Conservation (phyloP, 2,888 invertebrate species). For the Drosophila putrida region DNA sequence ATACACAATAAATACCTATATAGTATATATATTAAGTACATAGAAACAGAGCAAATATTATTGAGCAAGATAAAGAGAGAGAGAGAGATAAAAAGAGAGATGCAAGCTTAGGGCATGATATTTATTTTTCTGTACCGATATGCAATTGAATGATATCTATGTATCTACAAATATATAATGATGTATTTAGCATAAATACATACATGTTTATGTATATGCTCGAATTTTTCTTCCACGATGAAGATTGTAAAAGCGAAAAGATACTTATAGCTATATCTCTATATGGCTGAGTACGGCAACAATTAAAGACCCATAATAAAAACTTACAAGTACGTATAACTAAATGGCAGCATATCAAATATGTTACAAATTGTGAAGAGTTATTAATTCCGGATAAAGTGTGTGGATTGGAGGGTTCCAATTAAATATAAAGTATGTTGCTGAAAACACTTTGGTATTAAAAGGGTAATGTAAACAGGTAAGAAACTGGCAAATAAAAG, state of each 20-base stretch:
- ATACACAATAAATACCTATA: slow-evolving; percentile 45
- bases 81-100: slow-evolving; percentile 34
- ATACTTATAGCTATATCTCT: slow-evolving; percentile 37
- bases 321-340: slow-evolving; percentile 57
- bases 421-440: too few species aligned
- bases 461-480: too few species aligned
- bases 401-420: background rate
- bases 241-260: slow-evolving; percentile 25
- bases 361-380: slow-evolving; percentile 49
- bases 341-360: slow-evolving; percentile 74
- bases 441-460: too few species aligned
- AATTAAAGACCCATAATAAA: slow-evolving; percentile 61
- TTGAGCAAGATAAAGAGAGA: slow-evolving; percentile 24
- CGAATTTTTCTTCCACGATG: slow-evolving; percentile 13
- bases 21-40: slow-evolving; percentile 16
- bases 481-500: too few species aligned
- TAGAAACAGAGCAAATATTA: slow-evolving; percentile 2
- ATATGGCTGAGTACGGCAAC: slow-evolving; percentile 36
- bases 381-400: slow-evolving; percentile 4
- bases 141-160: slow-evolving; percentile 36
- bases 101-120: slow-evolving; percentile 41
- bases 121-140: slow-evolving; percentile 74
- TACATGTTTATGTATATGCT: slow-evolving; percentile 22
- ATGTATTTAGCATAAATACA: slow-evolving; percentile 19
- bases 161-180: slow-evolving; percentile 42